Base-by-base conservation (phyloP, 1,140 invertebrate genomes). In the Leptopilina clavipes region DNA sequence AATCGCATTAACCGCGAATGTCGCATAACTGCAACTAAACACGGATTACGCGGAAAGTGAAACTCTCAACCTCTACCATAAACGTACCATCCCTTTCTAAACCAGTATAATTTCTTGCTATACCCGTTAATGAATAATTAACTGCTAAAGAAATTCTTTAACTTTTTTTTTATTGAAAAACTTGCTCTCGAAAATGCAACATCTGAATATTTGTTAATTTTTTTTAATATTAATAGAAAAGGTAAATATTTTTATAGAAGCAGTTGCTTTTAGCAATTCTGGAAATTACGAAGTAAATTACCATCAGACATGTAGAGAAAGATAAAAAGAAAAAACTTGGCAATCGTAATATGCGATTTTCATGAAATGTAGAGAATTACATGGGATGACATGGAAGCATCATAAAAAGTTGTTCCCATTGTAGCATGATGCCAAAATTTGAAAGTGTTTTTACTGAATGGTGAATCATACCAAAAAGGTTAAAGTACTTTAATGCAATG, bases 251-350 rank as follows among this genome's bases (percentile, higher is more conserved):
- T n/a, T n/a, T n/a, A n/a, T n/a, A n/a, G n/a, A n/a, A n/a, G n/a
- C n/a, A n/a, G n/a, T n/a, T n/a, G n/a, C n/a, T n/a, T n/a, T n/a
- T n/a, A n/a, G 11, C 43, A 12, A 44, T 9, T 44, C 43, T 11
- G 11, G 10, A 44, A 44, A 12, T 44, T 31, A 12, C n/a, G 22
- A 17, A 56, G 56, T 70, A 56, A 72, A 78, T 75, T 75, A 73
- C 72, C 18, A 17, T 43, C 25, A 9, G 59, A 70, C 74, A 43
- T 31, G 6, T 70, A 44, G 72, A 43, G n/a, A n/a, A 71, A 44
- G 72, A 73, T 56, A 71, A 81, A 76, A n/a, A n/a, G n/a, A 80
- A 81, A 72, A 74, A 81, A 78, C 76, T 78, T 78, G 76, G 79
- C 79, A 76, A 80, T 79, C 37, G 72, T 73, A 56, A 70, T 48